Conservation (phyloP, 1,140 invertebrate species). For the Drosophila nannoptera region DNA sequence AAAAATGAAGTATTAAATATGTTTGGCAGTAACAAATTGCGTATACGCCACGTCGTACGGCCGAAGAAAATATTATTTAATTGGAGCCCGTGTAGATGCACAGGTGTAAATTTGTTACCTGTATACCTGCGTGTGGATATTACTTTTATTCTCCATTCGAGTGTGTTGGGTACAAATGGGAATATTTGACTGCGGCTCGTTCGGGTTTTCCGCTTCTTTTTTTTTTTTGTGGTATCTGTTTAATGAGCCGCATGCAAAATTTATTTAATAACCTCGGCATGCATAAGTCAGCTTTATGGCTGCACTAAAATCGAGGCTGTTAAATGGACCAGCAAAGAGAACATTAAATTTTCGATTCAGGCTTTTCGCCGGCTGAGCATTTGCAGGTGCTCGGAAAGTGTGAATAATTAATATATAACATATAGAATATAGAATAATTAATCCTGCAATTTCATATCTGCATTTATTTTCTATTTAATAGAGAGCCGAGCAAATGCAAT, state of each 20-base stretch:
- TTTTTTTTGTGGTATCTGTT: slow-evolving; percentile 38
- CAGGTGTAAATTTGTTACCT: slow-evolving; percentile 50
- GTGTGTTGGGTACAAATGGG: slow-evolving; percentile 14
- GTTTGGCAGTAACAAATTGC: slow-evolving; percentile 25
- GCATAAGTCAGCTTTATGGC: slow-evolving; percentile 54
- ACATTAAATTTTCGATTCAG: neutral
- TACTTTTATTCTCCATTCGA: slow-evolving; percentile 56
- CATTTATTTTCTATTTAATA: neutral
- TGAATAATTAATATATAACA: neutral
- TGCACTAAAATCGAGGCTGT: slow-evolving; percentile 43
- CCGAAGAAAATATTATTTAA: slow-evolving; percentile 10
- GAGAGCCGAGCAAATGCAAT: neutral
- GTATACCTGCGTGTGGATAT: slow-evolving; percentile 37
- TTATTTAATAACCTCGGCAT: slow-evolving; percentile 69
- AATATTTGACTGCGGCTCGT: slow-evolving; percentile 21
- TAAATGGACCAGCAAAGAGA: slow-evolving; percentile 15
- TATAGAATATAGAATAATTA: too few species aligned
- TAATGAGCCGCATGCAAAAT: slow-evolving; percentile 72
- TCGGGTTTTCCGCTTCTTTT: neutral
- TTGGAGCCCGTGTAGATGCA: slow-evolving; percentile 18
- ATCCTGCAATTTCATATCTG: neutral
- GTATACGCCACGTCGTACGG: slow-evolving; percentile 34
- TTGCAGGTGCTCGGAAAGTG: neutral
- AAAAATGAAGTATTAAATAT: slow-evolving; percentile 46
- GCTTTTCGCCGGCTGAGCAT: neutral